Base-by-base conservation (phyloP, 2,797 vertebrate species). In the Lacerta bilineata region DNA sequence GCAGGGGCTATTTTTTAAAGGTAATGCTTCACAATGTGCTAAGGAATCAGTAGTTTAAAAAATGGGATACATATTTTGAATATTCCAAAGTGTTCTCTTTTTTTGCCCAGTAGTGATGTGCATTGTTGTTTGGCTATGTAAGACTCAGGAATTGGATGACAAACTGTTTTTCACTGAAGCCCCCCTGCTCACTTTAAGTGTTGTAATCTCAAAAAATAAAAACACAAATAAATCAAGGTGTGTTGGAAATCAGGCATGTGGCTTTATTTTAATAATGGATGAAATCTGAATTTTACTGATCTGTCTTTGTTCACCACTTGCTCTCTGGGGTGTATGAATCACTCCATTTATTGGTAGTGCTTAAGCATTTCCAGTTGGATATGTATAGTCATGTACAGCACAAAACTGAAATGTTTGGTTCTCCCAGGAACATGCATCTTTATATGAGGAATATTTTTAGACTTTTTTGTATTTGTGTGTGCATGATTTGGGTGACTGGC, bases 201-300 rank as follows among this genome's bases (percentile, higher is more conserved):
- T 85, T 75, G 33, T 90, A 86, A 91, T 87, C 89, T 81, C 82
- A 83, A 80, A 90, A 92, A 92, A 76, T 39, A 80, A 91, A 90
- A 93, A 2, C 81, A 23, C 75, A 64, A 92, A 82, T 94, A 94
- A 93, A 92, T 93, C 89, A 83, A 90, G 93, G 27, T 86, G 86
- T 85, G 80, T 88, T 91, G 90, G 91, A 91, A 91, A 93, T 90
- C 86, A 84, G 66, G 64, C 94, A 92, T 20, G 1, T 91, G 91
- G 88, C 87, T 92, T 92, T 95, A 69, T 90, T 94, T 95, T 94
- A 95, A 33, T 85, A 92, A 50, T 83, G 90, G 89, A 86, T 94
- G 91, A 95, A 91, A 46, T 91, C 90, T 92, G 76, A 93, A 84
- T 85, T 59, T 93, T 88, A 88, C 90, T 91, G 87, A 89, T 68